Evolutionary conservation across 1,140 invertebrate species (phyloP).

Genomic region (Macrocentrus cingulum): DNA sequence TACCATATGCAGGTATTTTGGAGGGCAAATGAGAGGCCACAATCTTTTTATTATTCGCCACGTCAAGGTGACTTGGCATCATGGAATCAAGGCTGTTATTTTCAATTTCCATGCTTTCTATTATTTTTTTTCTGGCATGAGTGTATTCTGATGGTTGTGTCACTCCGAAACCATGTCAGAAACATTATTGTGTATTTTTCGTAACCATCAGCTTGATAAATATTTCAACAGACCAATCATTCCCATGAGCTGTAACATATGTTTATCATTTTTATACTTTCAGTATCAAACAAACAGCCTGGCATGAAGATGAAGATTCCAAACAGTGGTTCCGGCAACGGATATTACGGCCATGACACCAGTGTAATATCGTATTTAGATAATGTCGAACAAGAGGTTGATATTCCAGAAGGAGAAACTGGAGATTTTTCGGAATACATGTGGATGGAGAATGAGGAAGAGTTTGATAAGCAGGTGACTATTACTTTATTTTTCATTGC

Average conservation of each 20-base stretch:
- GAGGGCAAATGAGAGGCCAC: slow-evolving; percentile 6
- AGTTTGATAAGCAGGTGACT: slow-evolving; percentile 81
- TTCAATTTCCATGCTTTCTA: slow-evolving; percentile 11
- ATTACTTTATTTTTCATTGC: too few species aligned
- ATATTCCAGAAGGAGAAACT: slow-evolving; percentile 61
- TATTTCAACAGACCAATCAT: too few species aligned
- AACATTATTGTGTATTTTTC: not conserved
- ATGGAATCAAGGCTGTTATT: slow-evolving; percentile 15
- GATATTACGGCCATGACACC: slow-evolving; percentile 60
- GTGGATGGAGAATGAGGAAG: slow-evolving; percentile 91
- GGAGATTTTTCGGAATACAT: slow-evolving; percentile 84
- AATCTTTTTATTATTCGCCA: slow-evolving; percentile 17
- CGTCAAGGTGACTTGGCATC: slow-evolving; percentile 21
- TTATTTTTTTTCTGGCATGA: not conserved
- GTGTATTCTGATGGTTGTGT: not conserved
- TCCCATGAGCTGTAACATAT: too few species aligned
- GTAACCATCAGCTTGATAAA: not conserved
- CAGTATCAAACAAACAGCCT: slow-evolving; percentile 30
- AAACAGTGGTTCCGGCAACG: slow-evolving; percentile 57
- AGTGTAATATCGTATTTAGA: slow-evolving; percentile 55
- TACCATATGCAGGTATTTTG: slow-evolving; percentile 12
- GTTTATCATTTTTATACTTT: slow-evolving; percentile 25
- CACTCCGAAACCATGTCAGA: not conserved
- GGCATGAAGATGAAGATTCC: slow-evolving; percentile 65
- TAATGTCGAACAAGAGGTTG: slow-evolving; percentile 57